A percentile compares a stretch with the other conserved stretches of the same genome.
Evolutionary conservation across 2,888 invertebrate genomes (phyloP).

Genomic region (Agrochola lychnidis): DNA sequence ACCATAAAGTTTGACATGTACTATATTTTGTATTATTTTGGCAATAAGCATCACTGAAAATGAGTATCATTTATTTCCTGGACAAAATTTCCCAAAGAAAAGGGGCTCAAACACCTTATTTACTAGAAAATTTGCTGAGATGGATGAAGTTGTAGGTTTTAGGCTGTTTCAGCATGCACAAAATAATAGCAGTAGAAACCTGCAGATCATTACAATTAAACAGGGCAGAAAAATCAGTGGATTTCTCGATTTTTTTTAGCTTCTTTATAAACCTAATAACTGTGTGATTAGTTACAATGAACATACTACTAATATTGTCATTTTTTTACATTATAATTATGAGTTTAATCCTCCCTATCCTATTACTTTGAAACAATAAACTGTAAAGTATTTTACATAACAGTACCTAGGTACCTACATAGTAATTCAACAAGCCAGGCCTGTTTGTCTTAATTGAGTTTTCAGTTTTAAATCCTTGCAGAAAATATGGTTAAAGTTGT

Average conservation of each 20-base stretch:
- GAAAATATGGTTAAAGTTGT: not conserved
- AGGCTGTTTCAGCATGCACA: not conserved
- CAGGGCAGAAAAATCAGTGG: no score
- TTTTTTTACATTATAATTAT: not conserved
- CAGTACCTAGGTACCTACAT: not conserved
- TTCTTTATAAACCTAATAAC: not conserved
- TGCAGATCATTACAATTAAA: no score
- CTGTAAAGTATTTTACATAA: not conserved
- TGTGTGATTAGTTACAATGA: not conserved
- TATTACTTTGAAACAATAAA: slow-evolving; percentile 6
- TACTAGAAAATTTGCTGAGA: not conserved
- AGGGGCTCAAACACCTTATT: no score
- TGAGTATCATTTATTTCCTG: not conserved
- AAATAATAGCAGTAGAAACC: not conserved
- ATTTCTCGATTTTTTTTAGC: not conserved
- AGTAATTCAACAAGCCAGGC: not conserved
- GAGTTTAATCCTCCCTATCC: not conserved
- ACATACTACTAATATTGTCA: not conserved
- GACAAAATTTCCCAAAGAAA: not conserved
- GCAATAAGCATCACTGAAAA: not conserved
- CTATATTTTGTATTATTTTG: not conserved
- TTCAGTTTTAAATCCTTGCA: not conserved
- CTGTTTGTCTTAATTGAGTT: not conserved
- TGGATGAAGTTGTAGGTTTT: not conserved
- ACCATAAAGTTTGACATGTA: no score